Evolutionary conservation across 2,797 vertebrate species (phyloP), one percentile per base, ranked within the genome.

Genomic region (Crocidura indochinensis): DNA sequence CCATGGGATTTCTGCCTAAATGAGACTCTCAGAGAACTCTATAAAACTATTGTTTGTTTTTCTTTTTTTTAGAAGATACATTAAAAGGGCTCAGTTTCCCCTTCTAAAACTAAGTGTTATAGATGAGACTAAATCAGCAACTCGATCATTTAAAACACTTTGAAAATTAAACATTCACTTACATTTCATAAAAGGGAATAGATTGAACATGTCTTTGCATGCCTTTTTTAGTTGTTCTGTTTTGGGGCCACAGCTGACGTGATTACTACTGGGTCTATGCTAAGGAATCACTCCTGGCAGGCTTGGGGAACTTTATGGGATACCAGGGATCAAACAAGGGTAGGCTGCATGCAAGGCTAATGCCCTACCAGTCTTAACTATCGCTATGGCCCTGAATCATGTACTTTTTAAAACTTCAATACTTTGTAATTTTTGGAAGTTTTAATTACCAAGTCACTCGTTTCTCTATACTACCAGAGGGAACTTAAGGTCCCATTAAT

Each of bases 1-100:
- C 96, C 96, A 62, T 92, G 92, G 94, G 96, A 97, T 95, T 94
- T 87, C 11, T n/a, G 92, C 93, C 95, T 67, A 84, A 77, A 91
- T 80, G 46, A n/a, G 77, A 15, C 91, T 95, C 96, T 96, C 96
- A 94, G 26, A 90, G 93, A 75, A 62, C 67, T 65, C 67, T 88
- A 80, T 27, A 86, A 31, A 64, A 84, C 79, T 22, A 46, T 5
- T 82, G 64, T 38, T 44, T 46, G 27, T 10, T 9, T 71, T 27
- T 74, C 20, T 46, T 15, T 71, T 76, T 64, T 76, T 47, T 77
- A 90, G 73, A 10, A 83, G 78, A 78, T 51, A 87, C 77, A 90
- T 87, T 12, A 62, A 79, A 89, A 53, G 87, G 93, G 38, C 38
- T 87, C 29, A 67, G 60, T 38, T 75, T 8, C 4, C 20, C n/a